A percentile compares a stretch with the other conserved stretches of the same genome.
Conservation (phyloP, 1,140 invertebrate species). For the Papilio machaon region DNA sequence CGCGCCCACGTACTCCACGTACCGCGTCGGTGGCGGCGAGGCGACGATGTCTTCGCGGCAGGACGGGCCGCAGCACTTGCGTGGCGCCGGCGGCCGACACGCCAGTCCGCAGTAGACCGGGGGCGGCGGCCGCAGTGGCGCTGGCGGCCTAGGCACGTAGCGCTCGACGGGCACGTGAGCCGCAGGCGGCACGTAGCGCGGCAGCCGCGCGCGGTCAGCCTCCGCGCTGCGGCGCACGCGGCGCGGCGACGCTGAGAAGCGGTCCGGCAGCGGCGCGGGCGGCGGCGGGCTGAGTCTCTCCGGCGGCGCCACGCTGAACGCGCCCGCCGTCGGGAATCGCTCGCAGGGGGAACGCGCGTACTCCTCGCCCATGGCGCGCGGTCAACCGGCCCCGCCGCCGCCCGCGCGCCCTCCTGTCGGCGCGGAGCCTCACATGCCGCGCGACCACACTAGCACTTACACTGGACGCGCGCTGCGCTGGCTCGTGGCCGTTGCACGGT, state of each 20-base stretch:
- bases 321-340: constrained; percentile 80
- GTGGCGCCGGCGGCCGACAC: constrained; percentile 81
- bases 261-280: constrained; percentile 76
- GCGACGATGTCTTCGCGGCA: constrained; percentile 79
- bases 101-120: constrained; percentile 79
- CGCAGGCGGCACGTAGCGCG: constrained; percentile 85
- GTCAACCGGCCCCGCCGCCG: constrained; percentile 73
- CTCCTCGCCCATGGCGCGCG: constrained; percentile 78
- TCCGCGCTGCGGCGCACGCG: constrained; percentile 77
- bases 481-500: constrained; percentile 61
- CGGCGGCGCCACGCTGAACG: constrained; percentile 80
- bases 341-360: constrained; percentile 82
- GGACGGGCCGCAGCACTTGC: constrained; percentile 78
- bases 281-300: constrained; percentile 78
- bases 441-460: constrained; percentile 65
- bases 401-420: constrained; percentile 66
- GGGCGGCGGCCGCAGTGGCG: constrained; percentile 78
- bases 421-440: constrained; percentile 73
- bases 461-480: constrained; percentile 57
- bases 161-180: constrained; percentile 87
- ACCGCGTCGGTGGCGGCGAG: constrained; percentile 79
- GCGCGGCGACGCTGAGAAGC: constrained; percentile 82
- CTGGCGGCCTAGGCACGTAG: constrained; percentile 85
- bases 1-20: constrained; percentile 83
- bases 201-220: constrained; percentile 77